Evolutionary conservation across 2,888 invertebrate genomes (phyloP), one percentile per base, ranked within the genome.

Genomic region (Pachydiplax longipennis): DNA sequence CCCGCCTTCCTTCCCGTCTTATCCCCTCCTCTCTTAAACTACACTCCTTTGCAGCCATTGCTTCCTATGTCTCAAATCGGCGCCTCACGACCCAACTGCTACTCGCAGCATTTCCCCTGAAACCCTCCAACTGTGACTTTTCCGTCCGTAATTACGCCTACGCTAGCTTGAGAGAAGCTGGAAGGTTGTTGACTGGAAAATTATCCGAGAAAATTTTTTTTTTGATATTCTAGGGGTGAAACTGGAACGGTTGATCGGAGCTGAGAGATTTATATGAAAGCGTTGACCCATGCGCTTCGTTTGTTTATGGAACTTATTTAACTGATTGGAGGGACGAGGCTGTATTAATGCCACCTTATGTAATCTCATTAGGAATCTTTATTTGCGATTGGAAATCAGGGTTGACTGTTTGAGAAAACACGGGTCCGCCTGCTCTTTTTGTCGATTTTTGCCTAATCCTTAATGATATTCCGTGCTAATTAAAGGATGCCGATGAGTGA

Each of bases 161-260:
- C 87, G 61, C 53, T 48, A 31, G 31, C 83, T 83, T 48, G 25
- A 53, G 25, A 53, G 48, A 13, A 48, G 8, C 25, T 12, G 53
- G 18, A 48, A 87, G 61, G 61, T 37, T 61, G 37, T 58, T 22
- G 37, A 35, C 61, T 22, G 25, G 37, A 87, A 37, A 65, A 87
- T 58, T 87, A 87, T 37, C 61, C 37, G 58, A 22, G 35, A 25
- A 48, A 58, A 12, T 8, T 22, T 37, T 87, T 53, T 61, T 10
- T n/a, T n/a, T n/a, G n/a, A 8, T 18, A 22, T 1, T 22, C 35
- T 35, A 37, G 25, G 58, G 5, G 15, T 25, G 31, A 73, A 73
- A 73, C 25, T 73, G 58, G 61, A 87, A 35, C 37, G 10, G 87
- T 87, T 87, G 87, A 87, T 61, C 83, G 31, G 83, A 31, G 65